A percentile compares a stretch with the other conserved stretches of the same genome.
Evolutionary conservation across 2,797 vertebrate genomes (phyloP).

Genomic region (Crax fasciolata): DNA sequence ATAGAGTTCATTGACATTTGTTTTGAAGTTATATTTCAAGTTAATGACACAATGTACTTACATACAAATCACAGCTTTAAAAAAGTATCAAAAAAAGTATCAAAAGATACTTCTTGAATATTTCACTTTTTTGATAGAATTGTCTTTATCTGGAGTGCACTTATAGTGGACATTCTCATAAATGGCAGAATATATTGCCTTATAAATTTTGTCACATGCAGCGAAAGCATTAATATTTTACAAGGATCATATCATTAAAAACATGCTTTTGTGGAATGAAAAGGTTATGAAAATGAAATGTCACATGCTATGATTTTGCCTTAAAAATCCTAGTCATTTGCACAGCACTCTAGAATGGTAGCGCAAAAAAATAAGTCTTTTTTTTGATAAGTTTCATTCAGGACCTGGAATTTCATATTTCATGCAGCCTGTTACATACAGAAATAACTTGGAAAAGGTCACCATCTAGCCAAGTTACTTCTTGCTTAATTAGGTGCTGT

Average conservation of each 20-base stretch:
- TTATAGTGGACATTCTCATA: constrained; percentile 50
- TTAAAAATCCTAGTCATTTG: constrained; percentile 1
- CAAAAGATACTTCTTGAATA: background rate
- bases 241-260: constrained; percentile 50
- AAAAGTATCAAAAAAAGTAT: no score
- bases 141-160: constrained; percentile 23
- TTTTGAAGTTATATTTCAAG: constrained; percentile 43
- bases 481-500: constrained; percentile 31
- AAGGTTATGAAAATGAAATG: constrained; percentile 59
- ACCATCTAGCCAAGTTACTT: background rate
- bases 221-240: constrained; percentile 65
- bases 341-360: background rate
- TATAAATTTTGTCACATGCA: constrained; percentile 59
- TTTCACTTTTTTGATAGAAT: background rate
- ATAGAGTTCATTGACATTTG: constrained; percentile 22
- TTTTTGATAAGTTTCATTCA: constrained; percentile 30
- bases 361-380: background rate
- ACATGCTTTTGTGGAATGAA: background rate
- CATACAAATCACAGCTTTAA: constrained; percentile 21
- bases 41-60: constrained; percentile 4
- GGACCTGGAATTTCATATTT: background rate
- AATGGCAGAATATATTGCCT: constrained; percentile 42
- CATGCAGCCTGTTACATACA: background rate
- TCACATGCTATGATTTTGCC: background rate
- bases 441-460: constrained; percentile 57